Evolutionary conservation across 2,888 invertebrate genomes (phyloP), one percentile per base, ranked within the genome.

Genomic region (Melanotus villosus): DNA sequence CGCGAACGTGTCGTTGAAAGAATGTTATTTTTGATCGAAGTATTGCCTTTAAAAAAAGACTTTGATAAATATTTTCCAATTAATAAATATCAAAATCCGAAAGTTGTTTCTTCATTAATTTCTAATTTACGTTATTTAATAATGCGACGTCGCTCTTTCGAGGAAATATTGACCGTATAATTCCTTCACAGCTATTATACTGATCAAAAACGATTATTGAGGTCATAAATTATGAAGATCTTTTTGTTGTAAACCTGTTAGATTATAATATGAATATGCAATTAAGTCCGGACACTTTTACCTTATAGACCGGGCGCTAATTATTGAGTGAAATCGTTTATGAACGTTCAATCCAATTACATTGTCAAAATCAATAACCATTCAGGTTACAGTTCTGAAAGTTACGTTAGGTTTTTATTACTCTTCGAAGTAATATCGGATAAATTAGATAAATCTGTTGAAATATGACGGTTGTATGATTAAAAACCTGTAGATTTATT

Each of bases 181-280:
- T 38, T 32, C 54, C 26, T 18, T 54, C 12, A 16, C 38, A 64
- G 54, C 54, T 16, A 52, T 52, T 23, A 64, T 6, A n/a, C n/a
- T 54, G 41, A 54, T 64, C 64, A 43, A 19, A 54, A 64, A 56
- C 19, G 54, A 64, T 64, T 52, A 64, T 64, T 41, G 64, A 34
- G 23, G 54, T 32, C 54, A 54, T 64, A 64, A 64, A 64, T 64
- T 41, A 64, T 54, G 26, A n/a, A 16, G n/a, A 16, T 52, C 36
- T 19, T 54, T 64, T 64, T 64, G 52, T 64, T 64, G 21, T 36
- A 34, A 43, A 54, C 54, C 64, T 64, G 64, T 34, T 36, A 41
- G 54, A 64, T 64, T 64, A 64, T 54, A 43, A 59, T 64, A 56
- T 64, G 54, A 56, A 64, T 62, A 52, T 45, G 64, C 43, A 64